Evolutionary conservation across 2,888 invertebrate genomes (phyloP), one percentile per base, ranked within the genome.

Genomic region (Tineola bisselliella): DNA sequence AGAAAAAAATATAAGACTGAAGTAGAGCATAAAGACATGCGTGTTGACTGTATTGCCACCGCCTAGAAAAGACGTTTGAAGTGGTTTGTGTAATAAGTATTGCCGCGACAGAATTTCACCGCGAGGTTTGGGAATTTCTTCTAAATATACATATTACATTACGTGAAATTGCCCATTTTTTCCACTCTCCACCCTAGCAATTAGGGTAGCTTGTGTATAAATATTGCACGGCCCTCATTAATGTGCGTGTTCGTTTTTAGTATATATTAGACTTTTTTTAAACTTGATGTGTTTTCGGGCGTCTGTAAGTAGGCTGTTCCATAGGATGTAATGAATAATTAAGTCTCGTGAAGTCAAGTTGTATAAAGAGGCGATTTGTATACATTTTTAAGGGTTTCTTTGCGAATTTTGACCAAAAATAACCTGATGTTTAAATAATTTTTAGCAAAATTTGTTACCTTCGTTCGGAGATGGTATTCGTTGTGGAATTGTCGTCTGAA

Each of bases 91-190:
- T 81, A 81, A 79, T 79, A 81, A 81, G 80, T 76, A 81, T 76
- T 71, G 73, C 77, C 78, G 79, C 84, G 86, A 86, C 84, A 83
- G 79, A 82, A 75, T 79, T 78, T 73, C 81, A 69, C 74, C 74
- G 76, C 70, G 66, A 68, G 72, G 72, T 79, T 81, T 74, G 73
- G 78, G 76, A 80, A 78, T 76, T 77, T 79, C 77, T 79, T 83
- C 84, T 84, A 86, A 86, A 86, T 84, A 86, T 87, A 86, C 86
- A 84, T 86, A 87, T 87, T 84, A 86, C 83, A 87, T 87, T 86
- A 86, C 86, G 86, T 84, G 81, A 84, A 87, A 88, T 87, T 87
- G 87, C 83, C 87, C 86, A 86, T 87, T 88, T 87, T 87, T 87
- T 86, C 82, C 87, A 84, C 87, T 87, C 86, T 84, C 87, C 86